phyloP scores from a whole-genome alignment of 2,888 invertebrate genomes.

The Mantis religiosa region DNA sequence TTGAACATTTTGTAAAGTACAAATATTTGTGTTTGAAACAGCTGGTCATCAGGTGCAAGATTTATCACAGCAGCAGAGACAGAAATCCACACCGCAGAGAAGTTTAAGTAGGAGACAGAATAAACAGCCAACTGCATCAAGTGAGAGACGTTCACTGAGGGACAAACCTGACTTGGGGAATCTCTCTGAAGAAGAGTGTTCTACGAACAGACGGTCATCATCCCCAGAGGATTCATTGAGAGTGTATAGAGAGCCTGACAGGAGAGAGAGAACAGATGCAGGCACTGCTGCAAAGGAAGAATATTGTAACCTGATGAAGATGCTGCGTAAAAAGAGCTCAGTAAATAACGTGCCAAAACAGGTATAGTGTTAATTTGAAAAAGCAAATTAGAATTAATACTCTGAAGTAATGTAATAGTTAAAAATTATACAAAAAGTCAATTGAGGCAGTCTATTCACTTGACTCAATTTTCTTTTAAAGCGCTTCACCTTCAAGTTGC shows the following conservation, averaged over 20 bases:
- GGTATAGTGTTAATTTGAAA: too few relatives aligned
- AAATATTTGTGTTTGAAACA: neutral
- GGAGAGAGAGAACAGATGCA: neutral
- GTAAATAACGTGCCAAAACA: neutral
- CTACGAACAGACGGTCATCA: neutral
- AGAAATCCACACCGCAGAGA: neutral
- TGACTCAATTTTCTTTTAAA: too few relatives aligned
- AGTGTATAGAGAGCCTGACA: neutral
- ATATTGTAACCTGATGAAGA: conserved; percentile 36
- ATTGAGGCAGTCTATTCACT: too few relatives aligned
- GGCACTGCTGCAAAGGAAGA: conserved; percentile 27
- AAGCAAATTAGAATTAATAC: too few relatives aligned
- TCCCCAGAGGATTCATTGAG: neutral
- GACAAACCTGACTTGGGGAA: neutral
- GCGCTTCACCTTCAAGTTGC: too few relatives aligned
- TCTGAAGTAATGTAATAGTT: too few relatives aligned
- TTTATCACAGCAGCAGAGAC: neutral
- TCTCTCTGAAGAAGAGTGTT: neutral
- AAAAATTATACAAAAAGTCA: too few relatives aligned
- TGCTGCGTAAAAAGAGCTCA: conserved; percentile 25
- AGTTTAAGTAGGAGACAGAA: neutral
- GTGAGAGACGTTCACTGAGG: neutral
- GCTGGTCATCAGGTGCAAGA: neutral
- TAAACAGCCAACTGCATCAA: neutral
- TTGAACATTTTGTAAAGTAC: too few relatives aligned